phyloP scores from a whole-genome alignment of 1,140 invertebrate genomes.

The Sminthurinus signatus region DNA sequence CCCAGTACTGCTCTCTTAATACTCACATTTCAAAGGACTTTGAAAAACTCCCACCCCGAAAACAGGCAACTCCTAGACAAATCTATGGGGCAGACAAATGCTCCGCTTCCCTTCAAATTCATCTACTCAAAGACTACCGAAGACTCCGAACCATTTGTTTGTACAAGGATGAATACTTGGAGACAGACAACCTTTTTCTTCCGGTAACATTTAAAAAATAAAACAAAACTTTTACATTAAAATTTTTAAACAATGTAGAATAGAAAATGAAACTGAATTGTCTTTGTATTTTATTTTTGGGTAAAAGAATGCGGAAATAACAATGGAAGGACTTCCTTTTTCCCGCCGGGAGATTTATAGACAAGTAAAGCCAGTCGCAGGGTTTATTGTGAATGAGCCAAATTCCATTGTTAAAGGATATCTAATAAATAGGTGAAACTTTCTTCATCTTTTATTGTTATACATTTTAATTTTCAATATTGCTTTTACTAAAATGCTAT shows the following conservation, averaged over 20 bases:
- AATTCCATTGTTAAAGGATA: slow-evolving; percentile 15
- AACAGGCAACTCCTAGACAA: neutral
- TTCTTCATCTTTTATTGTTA: no score
- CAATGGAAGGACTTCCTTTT: neutral
- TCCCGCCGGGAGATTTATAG: neutral
- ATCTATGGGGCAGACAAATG: neutral
- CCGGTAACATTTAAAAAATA: neutral
- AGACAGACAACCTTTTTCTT: neutral
- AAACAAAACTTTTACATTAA: neutral
- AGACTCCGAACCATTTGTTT: slow-evolving; percentile 2
- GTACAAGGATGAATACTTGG: slow-evolving; percentile 5
- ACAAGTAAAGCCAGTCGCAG: neutral
- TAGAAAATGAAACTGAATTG: neutral
- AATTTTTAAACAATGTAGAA: neutral
- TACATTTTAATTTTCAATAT: slow-evolving; percentile 3
- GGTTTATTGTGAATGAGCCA: slow-evolving; percentile 4
- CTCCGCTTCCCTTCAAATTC: neutral
- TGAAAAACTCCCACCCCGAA: neutral
- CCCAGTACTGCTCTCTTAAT: neutral
- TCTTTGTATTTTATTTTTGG: neutral
- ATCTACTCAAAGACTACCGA: neutral
- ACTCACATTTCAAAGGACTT: neutral
- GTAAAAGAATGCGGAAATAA: neutral
- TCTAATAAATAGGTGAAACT: slow-evolving; percentile 16
- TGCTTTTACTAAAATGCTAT: neutral